A percentile compares a stretch with the other conserved stretches of the same genome.
Conservation (phyloP, 2,113 vertebrate genomes). For the Pachyramphus minor region DNA sequence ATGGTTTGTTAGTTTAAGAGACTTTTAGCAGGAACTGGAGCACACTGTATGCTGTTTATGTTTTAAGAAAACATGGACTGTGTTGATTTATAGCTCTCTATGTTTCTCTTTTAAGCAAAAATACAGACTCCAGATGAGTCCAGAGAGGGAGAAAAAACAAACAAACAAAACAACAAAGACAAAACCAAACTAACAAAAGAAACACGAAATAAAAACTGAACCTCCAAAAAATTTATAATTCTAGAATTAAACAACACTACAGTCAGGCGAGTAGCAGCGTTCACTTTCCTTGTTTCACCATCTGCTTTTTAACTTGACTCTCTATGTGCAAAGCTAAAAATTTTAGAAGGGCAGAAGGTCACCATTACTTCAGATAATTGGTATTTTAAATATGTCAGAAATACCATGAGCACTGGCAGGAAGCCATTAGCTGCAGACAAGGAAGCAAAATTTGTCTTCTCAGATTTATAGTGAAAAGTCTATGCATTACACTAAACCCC, state of each 20-base stretch:
- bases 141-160: no score
- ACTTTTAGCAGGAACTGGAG: background rate
- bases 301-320: slow-evolving; percentile 20
- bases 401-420: slow-evolving; percentile 21
- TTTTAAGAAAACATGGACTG: background rate
- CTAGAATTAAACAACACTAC: background rate
- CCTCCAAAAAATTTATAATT: background rate
- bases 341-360: background rate
- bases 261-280: background rate
- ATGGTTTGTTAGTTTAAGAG: background rate
- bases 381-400: slow-evolving; percentile 41
- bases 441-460: background rate
- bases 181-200: background rate
- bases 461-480: background rate
- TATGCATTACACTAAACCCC: background rate
- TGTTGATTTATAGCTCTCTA: background rate
- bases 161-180: background rate
- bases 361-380: slow-evolving; percentile 26
- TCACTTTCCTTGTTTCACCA: background rate
- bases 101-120: background rate
- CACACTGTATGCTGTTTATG: background rate
- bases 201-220: background rate
- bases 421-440: slow-evolving; percentile 13
- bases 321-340: background rate
- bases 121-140: background rate